These are phyloP conservation scores for Megalonaias nervosa DNA, from an alignment of 1,140 invertebrate genomes.

Conservation along the genomic window DNA sequence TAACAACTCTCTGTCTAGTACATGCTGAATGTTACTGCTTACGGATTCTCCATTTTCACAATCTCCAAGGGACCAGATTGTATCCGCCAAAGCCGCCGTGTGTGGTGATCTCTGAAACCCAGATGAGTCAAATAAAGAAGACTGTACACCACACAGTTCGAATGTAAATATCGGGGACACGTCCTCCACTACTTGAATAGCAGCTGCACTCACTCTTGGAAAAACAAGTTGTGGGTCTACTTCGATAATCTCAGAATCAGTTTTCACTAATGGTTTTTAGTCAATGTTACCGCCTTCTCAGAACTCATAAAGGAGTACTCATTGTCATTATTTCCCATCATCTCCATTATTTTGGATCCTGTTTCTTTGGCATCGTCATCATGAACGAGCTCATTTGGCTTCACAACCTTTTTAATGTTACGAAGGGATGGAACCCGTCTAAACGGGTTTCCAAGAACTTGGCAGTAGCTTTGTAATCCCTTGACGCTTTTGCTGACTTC, in stretches of 20 bases:
- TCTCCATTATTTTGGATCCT: slow-evolving; percentile 29
- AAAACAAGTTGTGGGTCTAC: slow-evolving; percentile 46
- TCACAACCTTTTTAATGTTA: slow-evolving; percentile 29
- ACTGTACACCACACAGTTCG: slow-evolving; percentile 34
- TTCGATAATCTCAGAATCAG: slow-evolving; percentile 21
- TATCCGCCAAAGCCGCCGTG: slow-evolving; percentile 35
- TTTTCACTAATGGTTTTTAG: slow-evolving; percentile 14
- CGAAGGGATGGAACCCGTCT: slow-evolving; percentile 2
- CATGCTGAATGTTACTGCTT: too few species aligned
- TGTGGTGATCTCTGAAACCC: slow-evolving; percentile 24
- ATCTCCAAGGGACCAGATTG: slow-evolving; percentile 28
- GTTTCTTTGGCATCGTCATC: slow-evolving; percentile 23
- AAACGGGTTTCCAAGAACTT: slow-evolving; percentile 9
- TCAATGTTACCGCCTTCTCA: slow-evolving; percentile 31
- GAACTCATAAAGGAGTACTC: slow-evolving; percentile 29
- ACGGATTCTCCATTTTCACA: neutral
- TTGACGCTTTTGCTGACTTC: slow-evolving; percentile 17
- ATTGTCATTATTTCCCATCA: slow-evolving; percentile 20
- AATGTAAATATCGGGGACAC: slow-evolving; percentile 22
- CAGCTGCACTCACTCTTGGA: slow-evolving; percentile 36
- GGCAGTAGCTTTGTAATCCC: slow-evolving; percentile 15
- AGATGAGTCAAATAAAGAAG: slow-evolving; percentile 37
- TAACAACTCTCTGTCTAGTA: neutral
- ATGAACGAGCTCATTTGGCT: slow-evolving; percentile 23
- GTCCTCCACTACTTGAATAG: neutral